These are phyloP conservation scores for Lytechinus variegatus DNA, from an alignment of 35 echinoderm and acorn worm species.

Conservation along the genomic window DNA sequence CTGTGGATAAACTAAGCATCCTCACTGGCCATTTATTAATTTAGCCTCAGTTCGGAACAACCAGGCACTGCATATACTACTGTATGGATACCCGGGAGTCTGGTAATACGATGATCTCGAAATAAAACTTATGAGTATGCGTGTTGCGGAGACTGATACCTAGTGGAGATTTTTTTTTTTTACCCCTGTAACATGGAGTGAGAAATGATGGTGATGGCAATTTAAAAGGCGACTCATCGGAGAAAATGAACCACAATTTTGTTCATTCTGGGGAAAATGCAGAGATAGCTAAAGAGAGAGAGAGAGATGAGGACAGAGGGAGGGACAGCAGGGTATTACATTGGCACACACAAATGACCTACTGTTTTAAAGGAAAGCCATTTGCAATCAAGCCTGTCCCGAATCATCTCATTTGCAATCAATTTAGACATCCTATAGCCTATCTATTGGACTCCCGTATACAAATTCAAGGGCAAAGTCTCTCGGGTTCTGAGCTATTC, in stretches of 20 bases:
- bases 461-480: not conserved
- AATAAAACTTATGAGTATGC: not conserved
- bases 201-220: conserved; percentile 26
- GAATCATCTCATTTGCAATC: conserved; percentile 26
- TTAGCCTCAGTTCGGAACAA: conserved; percentile 20
- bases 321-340: not conserved
- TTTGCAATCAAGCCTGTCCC: conserved; percentile 36
- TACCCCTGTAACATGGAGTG: not conserved
- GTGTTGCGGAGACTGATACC: not conserved
- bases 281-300: not conserved
- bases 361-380: conserved; percentile 14
- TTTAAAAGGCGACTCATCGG: conserved; percentile 37
- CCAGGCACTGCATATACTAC: not conserved
- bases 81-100: not conserved
- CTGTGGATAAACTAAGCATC: conserved; percentile 50
- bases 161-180: not conserved
- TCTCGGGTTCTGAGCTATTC: not conserved
- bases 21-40: conserved; percentile 54
- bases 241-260: not conserved
- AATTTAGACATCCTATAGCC: conserved; percentile 28
- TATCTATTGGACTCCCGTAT: not conserved
- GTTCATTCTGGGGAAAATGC: not conserved
- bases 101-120: not conserved
- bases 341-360: conserved; percentile 28
- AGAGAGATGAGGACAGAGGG: not conserved